A percentile compares a stretch with the other conserved stretches of the same genome.
Evolutionary conservation across 2,113 vertebrate genomes (phyloP).

Genomic region (Cinclus cinclus): DNA sequence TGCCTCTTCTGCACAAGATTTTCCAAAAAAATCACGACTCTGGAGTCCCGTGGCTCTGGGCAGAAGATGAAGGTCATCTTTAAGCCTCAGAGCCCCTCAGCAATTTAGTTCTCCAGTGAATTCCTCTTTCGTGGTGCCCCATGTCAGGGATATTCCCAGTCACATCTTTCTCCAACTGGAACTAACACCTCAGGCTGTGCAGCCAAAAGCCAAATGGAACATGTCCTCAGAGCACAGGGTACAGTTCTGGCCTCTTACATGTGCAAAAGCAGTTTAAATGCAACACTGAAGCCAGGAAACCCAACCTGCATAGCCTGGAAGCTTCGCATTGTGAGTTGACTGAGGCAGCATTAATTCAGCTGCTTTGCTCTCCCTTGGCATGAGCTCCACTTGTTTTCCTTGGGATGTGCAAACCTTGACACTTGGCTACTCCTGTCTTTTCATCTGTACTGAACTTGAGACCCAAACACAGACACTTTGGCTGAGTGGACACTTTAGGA

Average conservation of each 20-base stretch:
- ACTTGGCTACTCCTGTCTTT: constrained; percentile 21
- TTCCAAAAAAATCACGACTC: not conserved
- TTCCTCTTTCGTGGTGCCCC: not conserved
- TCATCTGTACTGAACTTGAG: not conserved
- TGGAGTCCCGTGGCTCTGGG: not conserved
- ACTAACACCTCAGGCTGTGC: not conserved
- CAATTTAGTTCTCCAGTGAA: not conserved
- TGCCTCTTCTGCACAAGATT: not conserved
- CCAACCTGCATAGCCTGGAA: constrained; percentile 6
- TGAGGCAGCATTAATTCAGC: not conserved
- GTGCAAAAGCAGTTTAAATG: not conserved
- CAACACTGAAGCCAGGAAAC: not conserved
- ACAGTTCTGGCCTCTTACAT: not conserved
- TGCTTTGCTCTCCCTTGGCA: not conserved
- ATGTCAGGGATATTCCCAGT: not conserved
- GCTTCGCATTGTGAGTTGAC: not conserved
- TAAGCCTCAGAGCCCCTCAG: not conserved
- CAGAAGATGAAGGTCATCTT: not conserved
- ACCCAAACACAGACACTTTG: not conserved
- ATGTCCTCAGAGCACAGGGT: not conserved
- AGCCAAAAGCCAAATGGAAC: not conserved
- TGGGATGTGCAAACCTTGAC: not conserved
- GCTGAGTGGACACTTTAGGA: not conserved
- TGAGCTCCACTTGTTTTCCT: not conserved
- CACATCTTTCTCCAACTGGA: not conserved